These are phyloP conservation scores for Trissolcus brochymenae DNA, from an alignment of 2,888 invertebrate species.

Conservation along the genomic window DNA sequence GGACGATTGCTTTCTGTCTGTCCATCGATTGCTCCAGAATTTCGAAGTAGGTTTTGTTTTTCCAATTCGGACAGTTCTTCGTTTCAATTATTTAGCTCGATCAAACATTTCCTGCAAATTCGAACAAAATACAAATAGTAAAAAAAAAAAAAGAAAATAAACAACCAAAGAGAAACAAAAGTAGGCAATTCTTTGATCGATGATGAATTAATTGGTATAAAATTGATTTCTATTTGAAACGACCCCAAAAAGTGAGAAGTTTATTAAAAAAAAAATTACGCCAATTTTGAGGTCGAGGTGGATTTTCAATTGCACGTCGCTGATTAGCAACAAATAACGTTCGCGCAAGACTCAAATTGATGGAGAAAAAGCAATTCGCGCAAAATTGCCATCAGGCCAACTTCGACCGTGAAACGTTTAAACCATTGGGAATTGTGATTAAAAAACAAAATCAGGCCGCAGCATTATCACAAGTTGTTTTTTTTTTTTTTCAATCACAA, in stretches of 20 bases:
- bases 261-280: conserved; percentile 5
- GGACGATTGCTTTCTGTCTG: conserved; percentile 5
- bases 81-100: no score
- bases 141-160: no score
- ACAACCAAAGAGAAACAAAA: no score
- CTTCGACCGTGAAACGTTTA: conserved; percentile 33
- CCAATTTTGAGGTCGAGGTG: conserved; percentile 1
- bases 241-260: not conserved
- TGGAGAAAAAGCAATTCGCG: conserved; percentile 28
- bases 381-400: conserved; percentile 29
- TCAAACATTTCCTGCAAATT: no score
- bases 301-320: conserved; percentile 22
- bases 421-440: conserved; percentile 26
- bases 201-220: no score
- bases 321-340: conserved; percentile 36
- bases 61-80: no score
- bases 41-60: not conserved
- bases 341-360: conserved; percentile 25
- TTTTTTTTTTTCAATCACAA: not conserved
- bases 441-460: conserved; percentile 27
- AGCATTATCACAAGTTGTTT: not conserved
- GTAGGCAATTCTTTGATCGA: no score
- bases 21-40: conserved; percentile 7
- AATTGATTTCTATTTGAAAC: no score
- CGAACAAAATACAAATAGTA: no score